Evolutionary conservation across 2,888 invertebrate species (phyloP), one percentile per base, ranked within the genome.

Genomic region (Strigamia crassipes): DNA sequence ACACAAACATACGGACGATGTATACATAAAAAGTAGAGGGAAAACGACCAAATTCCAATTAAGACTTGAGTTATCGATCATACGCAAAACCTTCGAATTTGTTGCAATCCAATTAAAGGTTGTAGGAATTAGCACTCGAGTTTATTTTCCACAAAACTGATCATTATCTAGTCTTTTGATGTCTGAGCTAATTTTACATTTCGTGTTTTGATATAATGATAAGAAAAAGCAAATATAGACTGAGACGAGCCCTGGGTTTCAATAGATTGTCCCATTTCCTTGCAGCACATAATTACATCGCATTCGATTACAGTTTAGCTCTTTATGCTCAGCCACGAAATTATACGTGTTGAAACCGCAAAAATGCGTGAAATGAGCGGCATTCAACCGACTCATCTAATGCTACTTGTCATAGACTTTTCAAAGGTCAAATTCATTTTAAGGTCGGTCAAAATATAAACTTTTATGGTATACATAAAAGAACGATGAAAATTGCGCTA

Each of bases 401-500:
- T n/a, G 10, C 61, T 61, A 21, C 61, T 61, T 61, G 61, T 21
- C 61, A 61, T 61, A 61, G 21, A 61, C 9, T 23, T 61, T 61
- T 23, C 23, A 61, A 61, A 61, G 61, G 61, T 61, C 61, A 61
- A 61, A 61, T 61, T 61, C 61, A 61, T 61, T 61, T 51, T 61
- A 5, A 61, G 61, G 61, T 61, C 61, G 61, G 61, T 61, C 61
- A 61, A 61, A 61, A 61, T 61, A 61, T 61, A 61, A 61, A 61
- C 61, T 61, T 61, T 61, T 61, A 61, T 61, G 61, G 61, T 61
- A 61, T 34, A 18, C 61, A 61, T 61, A 61, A 61, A 61, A 61
- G 61, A 61, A 61, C 61, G 61, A 61, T 61, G 61, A 61, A 61
- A 61, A 61, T 61, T 61, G 61, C 61, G 21, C 61, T 61, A 61